Evolutionary conservation across 2,888 invertebrate species (phyloP).

Genomic region (Bhutanitis thaidina): DNA sequence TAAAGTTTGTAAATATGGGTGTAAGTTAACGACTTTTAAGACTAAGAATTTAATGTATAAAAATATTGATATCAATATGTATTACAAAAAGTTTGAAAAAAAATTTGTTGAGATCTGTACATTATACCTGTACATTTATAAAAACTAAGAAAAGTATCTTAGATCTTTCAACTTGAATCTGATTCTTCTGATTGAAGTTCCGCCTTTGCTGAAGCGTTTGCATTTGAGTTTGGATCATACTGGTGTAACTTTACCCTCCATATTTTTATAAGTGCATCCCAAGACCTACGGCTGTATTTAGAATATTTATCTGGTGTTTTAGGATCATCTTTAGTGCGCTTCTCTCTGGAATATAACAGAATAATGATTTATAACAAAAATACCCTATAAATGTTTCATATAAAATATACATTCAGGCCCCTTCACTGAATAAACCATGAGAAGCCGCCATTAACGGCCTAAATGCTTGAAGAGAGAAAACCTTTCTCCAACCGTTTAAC

Average conservation of each 20-base stretch:
- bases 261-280: slow-evolving; percentile 92
- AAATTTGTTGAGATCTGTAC: too few species aligned
- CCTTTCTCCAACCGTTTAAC: too few species aligned
- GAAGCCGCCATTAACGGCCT: too few species aligned
- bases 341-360: slow-evolving; percentile 60
- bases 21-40: not conserved
- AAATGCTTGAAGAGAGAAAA: too few species aligned
- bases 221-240: slow-evolving; percentile 81
- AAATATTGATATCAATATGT: too few species aligned
- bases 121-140: too few species aligned
- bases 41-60: not conserved
- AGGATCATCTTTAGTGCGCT: slow-evolving; percentile 87
- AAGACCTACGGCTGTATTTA: slow-evolving; percentile 94
- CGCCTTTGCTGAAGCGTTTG: slow-evolving; percentile 19
- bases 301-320: slow-evolving; percentile 92
- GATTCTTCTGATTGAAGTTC: slow-evolving; percentile 19
- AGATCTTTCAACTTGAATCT: slow-evolving; percentile 7
- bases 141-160: too few species aligned
- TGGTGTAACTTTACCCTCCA: slow-evolving; percentile 93
- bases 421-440: too few species aligned
- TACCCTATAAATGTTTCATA: not conserved
- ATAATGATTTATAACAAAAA: not conserved
- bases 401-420: too few species aligned
- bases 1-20: too few species aligned
- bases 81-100: too few species aligned